Evolutionary conservation across 2,113 vertebrate species (phyloP).

Genomic region (Myotis yumanensis): DNA sequence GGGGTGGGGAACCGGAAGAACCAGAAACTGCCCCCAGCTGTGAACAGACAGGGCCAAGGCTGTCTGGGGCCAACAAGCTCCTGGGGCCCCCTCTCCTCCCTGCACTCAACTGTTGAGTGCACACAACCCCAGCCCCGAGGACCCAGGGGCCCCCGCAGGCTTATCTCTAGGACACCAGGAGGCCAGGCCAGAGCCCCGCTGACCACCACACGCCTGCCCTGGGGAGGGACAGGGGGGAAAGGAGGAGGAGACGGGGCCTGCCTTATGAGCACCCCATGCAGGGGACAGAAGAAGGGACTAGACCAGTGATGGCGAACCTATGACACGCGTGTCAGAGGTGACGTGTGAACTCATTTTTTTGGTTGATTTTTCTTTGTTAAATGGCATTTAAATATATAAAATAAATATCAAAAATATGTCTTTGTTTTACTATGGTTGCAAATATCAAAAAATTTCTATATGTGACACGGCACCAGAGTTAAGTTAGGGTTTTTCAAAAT

Average conservation of each 20-base stretch:
- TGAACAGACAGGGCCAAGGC: neutral
- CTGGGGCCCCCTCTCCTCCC: neutral
- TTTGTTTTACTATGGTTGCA: too few species aligned
- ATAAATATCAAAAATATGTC: too few species aligned
- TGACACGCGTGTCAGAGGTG: too few species aligned
- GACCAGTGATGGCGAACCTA: too few species aligned
- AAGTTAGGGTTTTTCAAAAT: too few species aligned
- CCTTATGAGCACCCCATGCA: neutral
- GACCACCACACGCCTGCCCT: neutral
- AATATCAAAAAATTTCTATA: too few species aligned
- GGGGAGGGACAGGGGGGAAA: neutral
- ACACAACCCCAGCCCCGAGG: neutral
- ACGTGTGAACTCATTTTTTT: too few species aligned
- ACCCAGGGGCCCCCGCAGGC: neutral
- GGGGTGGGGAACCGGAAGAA: neutral
- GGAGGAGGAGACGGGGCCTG: neutral
- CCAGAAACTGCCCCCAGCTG: neutral
- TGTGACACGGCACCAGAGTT: too few species aligned
- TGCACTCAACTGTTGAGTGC: neutral
- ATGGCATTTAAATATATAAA: too few species aligned
- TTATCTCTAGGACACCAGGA: constrained; percentile 36
- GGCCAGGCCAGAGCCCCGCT: neutral
- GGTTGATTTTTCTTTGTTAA: too few species aligned
- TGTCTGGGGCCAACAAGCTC: neutral
- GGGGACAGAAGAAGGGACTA: neutral